Conservation (phyloP, 2,113 vertebrate genomes). For the Odocoileus virginianus region DNA sequence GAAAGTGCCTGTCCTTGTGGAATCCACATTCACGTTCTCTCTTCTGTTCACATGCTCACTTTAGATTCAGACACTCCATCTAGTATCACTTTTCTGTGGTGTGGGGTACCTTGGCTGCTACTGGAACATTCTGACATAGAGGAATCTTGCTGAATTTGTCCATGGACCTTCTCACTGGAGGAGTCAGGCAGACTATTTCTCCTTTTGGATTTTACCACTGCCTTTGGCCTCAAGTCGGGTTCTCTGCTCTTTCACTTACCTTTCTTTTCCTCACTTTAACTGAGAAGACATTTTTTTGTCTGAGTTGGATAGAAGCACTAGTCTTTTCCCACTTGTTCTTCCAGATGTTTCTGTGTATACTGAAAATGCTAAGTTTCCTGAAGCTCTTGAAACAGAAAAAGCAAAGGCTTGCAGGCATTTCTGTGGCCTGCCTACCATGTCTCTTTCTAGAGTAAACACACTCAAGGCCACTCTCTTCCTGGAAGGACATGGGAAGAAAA, state of each 20-base stretch:
- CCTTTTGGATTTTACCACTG: background rate
- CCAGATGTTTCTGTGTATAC: background rate
- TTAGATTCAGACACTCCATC: background rate
- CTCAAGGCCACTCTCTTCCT: background rate
- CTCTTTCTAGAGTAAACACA: background rate
- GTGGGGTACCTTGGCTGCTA: rapidly evolving
- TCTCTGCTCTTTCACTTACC: background rate
- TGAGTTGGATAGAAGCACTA: background rate
- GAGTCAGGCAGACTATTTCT: background rate
- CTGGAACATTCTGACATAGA: background rate
- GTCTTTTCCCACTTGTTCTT: background rate
- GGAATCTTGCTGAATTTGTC: background rate
- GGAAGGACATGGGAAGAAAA: background rate
- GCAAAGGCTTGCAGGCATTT: background rate
- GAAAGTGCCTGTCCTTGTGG: background rate
- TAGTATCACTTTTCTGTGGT: background rate
- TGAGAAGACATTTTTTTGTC: background rate
- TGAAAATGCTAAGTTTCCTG: background rate
- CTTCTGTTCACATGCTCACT: background rate
- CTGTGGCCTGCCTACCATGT: no score
- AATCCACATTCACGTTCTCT: background rate
- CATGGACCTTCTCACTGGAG: no score
- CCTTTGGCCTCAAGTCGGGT: rapidly evolving
- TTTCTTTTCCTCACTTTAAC: background rate
- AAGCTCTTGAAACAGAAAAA: background rate